Conservation (phyloP, 2,888 invertebrate species). For the Erebia ligea region DNA sequence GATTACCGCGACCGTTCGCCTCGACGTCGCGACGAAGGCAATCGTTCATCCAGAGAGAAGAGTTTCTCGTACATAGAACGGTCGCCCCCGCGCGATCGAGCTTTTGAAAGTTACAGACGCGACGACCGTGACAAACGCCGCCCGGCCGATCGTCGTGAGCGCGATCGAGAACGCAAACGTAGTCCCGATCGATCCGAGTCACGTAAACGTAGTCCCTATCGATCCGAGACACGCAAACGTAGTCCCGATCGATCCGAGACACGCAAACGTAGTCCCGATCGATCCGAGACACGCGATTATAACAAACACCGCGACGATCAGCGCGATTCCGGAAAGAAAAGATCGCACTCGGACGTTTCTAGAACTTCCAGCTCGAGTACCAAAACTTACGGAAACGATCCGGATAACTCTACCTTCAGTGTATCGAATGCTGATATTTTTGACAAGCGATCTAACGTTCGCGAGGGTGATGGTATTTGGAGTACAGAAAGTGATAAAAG, state of each 20-base stretch:
- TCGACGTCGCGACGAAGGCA: not conserved
- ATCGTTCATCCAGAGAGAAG: not conserved
- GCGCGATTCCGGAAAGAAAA: slow-evolving; percentile 6
- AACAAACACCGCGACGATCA: slow-evolving; percentile 1
- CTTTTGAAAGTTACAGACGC: slow-evolving; percentile 3
- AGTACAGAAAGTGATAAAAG: slow-evolving; percentile 3
- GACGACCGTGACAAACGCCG: slow-evolving; percentile 5
- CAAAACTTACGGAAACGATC: slow-evolving; percentile 24
- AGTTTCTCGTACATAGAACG: slow-evolving; percentile 7
- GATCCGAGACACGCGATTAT: not conserved
- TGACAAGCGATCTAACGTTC: not conserved
- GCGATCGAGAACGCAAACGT: not conserved
- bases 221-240: too few species aligned
- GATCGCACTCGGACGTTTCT: slow-evolving; percentile 10
- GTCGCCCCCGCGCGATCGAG: slow-evolving; percentile 18
- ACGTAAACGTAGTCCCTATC: too few species aligned
- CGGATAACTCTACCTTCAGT: slow-evolving; percentile 28
- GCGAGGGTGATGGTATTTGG: not conserved
- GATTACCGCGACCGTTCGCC: not conserved
- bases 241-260: too few species aligned
- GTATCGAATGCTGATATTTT: slow-evolving; percentile 23
- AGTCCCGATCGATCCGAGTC: not conserved
- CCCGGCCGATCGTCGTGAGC: not conserved
- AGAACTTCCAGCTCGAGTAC: not conserved
- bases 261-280: too few species aligned